Percentiles rank a stretch among this genome's conserved stretches.
phyloP scores from a whole-genome alignment of 1,140 invertebrate genomes.

The Drosophila orena region DNA sequence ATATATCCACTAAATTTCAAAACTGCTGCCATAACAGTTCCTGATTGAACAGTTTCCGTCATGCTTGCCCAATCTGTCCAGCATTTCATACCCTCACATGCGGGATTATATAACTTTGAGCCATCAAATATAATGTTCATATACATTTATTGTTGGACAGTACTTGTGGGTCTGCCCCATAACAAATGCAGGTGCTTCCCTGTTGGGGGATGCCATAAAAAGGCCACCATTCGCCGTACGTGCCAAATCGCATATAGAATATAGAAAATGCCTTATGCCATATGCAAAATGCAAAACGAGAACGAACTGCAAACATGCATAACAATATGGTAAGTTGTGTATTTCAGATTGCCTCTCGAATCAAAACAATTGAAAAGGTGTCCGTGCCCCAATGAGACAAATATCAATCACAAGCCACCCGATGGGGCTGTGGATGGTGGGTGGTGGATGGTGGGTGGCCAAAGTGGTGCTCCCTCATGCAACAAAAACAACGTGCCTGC shows the following conservation, averaged over 20 bases:
- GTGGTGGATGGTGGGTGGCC: neutral
- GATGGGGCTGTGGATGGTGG: neutral
- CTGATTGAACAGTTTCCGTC: neutral
- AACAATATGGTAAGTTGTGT: conserved; percentile 41
- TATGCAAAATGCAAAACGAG: neutral
- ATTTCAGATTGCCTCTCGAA: conserved; percentile 28
- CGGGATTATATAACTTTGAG: conserved; percentile 5
- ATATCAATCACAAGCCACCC: conserved; percentile 53
- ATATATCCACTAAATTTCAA: too few relatives aligned
- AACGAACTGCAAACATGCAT: conserved; percentile 33
- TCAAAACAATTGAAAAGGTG: conserved; percentile 65
- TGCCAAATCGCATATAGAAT: conserved; percentile 28
- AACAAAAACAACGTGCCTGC: conserved; percentile 43
- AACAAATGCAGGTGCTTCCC: conserved; percentile 21
- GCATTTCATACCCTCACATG: neutral
- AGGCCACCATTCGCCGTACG: conserved; percentile 32
- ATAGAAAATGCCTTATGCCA: neutral
- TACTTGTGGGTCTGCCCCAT: conserved; percentile 37
- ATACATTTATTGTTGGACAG: conserved; percentile 10
- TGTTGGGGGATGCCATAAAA: conserved; percentile 27
- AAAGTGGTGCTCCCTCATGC: conserved; percentile 21
- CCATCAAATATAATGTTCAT: conserved; percentile 6
- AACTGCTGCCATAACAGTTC: neutral
- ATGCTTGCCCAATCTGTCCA: neutral
- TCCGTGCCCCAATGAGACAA: conserved; percentile 52